Evolutionary conservation across 2,888 invertebrate genomes (phyloP), one percentile per base, ranked within the genome.

Genomic region (Cataglyphis albicans): DNA sequence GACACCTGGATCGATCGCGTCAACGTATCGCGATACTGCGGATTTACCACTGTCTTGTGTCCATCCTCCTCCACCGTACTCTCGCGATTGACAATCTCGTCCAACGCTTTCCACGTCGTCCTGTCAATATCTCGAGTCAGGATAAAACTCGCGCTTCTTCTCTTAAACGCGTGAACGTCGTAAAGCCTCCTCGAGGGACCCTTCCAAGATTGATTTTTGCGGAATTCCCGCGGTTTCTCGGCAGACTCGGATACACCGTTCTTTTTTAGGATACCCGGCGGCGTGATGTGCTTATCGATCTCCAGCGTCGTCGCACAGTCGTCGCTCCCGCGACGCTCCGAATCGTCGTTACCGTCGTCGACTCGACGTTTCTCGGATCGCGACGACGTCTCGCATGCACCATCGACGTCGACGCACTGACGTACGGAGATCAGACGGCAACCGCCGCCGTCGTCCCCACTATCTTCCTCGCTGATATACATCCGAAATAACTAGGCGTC

Each of bases 401-500:
- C 83, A 82, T 90, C 84, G 85, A 87, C 90, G 86, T 92, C 91
- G 89, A 85, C 88, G 88, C 90, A 91, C 87, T 90, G 92, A 86
- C 93, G 92, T 81, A 93, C 90, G 87, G 93, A 93, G 92, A 93
- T 92, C 91, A 93, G 92, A 90, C 93, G 94, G 91, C 94, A 94
- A 84, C 91, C 91, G 92, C 92, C 93, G 93, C 92, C 93, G 93
- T 90, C 92, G 84, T 90, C 91, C 86, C 91, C 91, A 88, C 90
- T 89, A 89, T 90, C 90, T 78, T 93, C 93, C 90, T 92, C 92
- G 87, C 89, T 92, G 90, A 93, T 93, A 91, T 92, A 93, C 94
- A 94, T 94, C 91, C 93, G 92, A 90, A 91, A 90, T 91, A 87
- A 84, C 87, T 88, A 87, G 55, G 78, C 76, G 78, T 70, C 82